Percentiles rank a stretch among this genome's conserved stretches.
Evolutionary conservation across 2,797 vertebrate genomes (phyloP).

Genomic region (Yasuhikotakia modesta): DNA sequence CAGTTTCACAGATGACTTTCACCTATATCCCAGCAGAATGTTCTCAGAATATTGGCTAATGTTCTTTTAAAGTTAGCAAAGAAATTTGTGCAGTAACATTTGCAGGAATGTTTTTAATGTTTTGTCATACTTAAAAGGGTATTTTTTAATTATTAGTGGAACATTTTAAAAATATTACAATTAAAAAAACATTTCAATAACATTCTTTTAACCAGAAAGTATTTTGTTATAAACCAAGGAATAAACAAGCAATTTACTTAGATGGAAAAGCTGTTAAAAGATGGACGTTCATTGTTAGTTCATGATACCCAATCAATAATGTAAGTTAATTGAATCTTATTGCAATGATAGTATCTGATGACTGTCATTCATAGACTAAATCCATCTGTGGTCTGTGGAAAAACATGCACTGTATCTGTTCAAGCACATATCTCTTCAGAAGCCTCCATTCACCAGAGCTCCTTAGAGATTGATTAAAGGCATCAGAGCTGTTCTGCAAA

Average conservation of each 20-base stretch:
- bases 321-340: not conserved
- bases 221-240: too few relatives aligned
- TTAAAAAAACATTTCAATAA: too few relatives aligned
- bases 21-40: too few relatives aligned
- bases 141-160: too few relatives aligned
- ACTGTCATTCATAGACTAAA: not conserved
- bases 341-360: not conserved
- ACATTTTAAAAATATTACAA: too few relatives aligned
- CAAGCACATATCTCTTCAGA: not conserved
- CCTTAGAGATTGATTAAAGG: conserved; percentile 30
- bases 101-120: too few relatives aligned
- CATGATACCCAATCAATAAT: not conserved
- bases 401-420: conserved; percentile 12
- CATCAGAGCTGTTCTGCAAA: conserved; percentile 31
- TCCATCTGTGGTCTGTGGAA: not conserved
- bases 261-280: not conserved
- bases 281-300: not conserved
- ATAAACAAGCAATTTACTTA: too few relatives aligned
- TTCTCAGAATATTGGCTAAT: too few relatives aligned
- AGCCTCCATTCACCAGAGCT: conserved; percentile 3
- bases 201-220: not conserved
- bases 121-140: too few relatives aligned
- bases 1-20: too few relatives aligned
- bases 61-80: too few relatives aligned
- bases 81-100: too few relatives aligned